Conservation (phyloP, 2,113 vertebrate species). For the Marmota monax region DNA sequence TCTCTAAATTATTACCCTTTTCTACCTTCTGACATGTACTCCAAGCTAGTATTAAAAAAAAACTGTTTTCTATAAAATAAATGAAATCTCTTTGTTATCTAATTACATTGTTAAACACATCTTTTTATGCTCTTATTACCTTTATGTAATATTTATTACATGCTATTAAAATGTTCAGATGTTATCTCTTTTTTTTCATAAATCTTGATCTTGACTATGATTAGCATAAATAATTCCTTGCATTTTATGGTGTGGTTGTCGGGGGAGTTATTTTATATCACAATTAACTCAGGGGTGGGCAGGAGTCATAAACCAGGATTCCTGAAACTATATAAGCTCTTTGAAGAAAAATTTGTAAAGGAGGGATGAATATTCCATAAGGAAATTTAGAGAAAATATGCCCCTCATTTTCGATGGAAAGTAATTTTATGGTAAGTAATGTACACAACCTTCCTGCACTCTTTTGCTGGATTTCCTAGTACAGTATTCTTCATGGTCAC, state of each 20-base stretch:
- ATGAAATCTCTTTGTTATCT: slow-evolving; percentile 54
- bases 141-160: slow-evolving; percentile 65
- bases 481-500: background rate
- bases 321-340: background rate
- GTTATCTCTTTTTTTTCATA: slow-evolving; percentile 61
- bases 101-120: slow-evolving; percentile 32
- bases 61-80: slow-evolving; percentile 5
- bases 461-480: background rate
- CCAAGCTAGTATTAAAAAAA: background rate
- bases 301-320: background rate
- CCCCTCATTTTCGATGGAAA: background rate
- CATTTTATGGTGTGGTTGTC: slow-evolving; percentile 55
- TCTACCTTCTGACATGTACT: background rate
- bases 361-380: background rate
- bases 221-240: slow-evolving; percentile 52
- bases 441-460: background rate
- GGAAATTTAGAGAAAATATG: background rate
- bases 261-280: slow-evolving; percentile 1
- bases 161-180: slow-evolving; percentile 49
- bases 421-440: background rate
- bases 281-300: background rate
- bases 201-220: background rate
- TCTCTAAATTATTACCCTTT: background rate
- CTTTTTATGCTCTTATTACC: slow-evolving; percentile 45
- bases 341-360: background rate